Conservation (phyloP, 2,113 vertebrate species). For the Lepus timidus region DNA sequence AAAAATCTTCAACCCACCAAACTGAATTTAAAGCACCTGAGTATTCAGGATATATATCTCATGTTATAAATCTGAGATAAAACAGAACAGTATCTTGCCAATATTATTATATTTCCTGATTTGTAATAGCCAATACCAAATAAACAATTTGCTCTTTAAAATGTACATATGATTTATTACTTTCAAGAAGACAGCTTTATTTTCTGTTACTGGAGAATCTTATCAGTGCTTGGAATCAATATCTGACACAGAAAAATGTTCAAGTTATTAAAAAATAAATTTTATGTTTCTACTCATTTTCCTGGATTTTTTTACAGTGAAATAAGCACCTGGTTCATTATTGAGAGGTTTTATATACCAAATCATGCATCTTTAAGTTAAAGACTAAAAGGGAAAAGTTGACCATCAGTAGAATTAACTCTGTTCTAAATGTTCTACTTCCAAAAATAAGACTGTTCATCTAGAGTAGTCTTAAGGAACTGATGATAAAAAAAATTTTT, state of each 20-base stretch:
- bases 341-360: not conserved
- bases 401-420: not conserved
- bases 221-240: not conserved
- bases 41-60: constrained; percentile 3
- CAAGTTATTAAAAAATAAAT: constrained; percentile 34
- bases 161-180: not conserved
- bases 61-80: constrained; percentile 18
- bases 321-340: not conserved
- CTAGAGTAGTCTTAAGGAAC: not conserved
- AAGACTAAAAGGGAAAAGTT: not conserved
- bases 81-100: not conserved
- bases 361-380: not conserved
- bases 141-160: constrained; percentile 44
- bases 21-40: not conserved
- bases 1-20: not conserved
- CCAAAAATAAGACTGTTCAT: not conserved
- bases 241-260: not conserved
- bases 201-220: not conserved
- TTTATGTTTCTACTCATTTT: not conserved
- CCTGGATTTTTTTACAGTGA: not conserved
- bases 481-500: not conserved
- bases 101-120: not conserved
- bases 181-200: constrained; percentile 19
- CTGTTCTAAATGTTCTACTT: not conserved
- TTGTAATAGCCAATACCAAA: not conserved